Conservation (phyloP, 2,888 invertebrate species). For the Agapetus fuscipes region DNA sequence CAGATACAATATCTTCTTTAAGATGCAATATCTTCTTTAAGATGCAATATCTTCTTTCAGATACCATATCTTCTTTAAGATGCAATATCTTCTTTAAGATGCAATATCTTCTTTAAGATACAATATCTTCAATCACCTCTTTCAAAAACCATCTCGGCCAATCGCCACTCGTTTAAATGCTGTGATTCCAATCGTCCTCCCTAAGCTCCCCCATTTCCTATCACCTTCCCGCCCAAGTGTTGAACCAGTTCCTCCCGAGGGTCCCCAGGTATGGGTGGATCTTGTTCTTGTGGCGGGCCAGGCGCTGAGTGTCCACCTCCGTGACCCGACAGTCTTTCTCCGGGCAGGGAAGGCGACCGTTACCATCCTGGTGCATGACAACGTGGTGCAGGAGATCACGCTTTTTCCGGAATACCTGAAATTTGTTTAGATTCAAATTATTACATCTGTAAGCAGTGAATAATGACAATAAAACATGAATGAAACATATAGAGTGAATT, state of each 20-base stretch:
- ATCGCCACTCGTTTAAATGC: too few species aligned
- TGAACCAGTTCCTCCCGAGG: constrained; percentile 14
- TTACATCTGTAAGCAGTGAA: too few species aligned
- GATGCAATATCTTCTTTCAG: too few species aligned
- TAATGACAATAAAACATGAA: too few species aligned
- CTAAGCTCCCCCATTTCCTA: constrained; percentile 1
- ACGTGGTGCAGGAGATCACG: constrained; percentile 11
- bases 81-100: too few species aligned
- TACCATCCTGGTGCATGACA: constrained; percentile 6
- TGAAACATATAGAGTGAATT: neutral
- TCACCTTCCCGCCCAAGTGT: constrained; percentile 16
- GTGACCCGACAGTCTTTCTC: constrained; percentile 6
- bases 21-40: too few species aligned
- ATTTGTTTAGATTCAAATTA: neutral
- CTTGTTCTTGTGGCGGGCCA: constrained; percentile 11
- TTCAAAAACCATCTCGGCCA: too few species aligned
- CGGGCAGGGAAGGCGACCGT: constrained; percentile 12
- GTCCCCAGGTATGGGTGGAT: constrained; percentile 15
- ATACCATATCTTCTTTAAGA: too few species aligned
- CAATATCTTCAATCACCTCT: too few species aligned
- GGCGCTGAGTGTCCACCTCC: constrained; percentile 5
- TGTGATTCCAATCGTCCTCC: too few species aligned
- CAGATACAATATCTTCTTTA: too few species aligned
- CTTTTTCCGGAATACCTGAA: constrained; percentile 13
- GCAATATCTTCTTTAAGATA: too few species aligned